A percentile compares a stretch with the other conserved stretches of the same genome.
Conservation (phyloP, 2,797 vertebrate species). For the Lutra lutra region DNA sequence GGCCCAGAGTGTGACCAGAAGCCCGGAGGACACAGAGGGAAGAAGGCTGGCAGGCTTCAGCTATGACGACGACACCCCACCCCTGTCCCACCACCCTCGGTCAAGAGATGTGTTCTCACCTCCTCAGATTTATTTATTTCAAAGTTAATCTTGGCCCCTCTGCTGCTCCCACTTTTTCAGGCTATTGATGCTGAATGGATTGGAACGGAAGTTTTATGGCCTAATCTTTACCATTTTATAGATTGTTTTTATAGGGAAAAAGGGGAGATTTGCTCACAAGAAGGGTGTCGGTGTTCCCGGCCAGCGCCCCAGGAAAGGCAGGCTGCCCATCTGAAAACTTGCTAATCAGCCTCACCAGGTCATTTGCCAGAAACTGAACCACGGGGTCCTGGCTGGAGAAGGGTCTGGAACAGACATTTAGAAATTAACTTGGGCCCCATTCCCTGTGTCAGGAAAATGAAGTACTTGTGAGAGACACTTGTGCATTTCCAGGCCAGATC, state of each 20-base stretch:
- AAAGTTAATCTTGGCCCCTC: constrained; percentile 77
- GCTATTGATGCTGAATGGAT: constrained; percentile 84
- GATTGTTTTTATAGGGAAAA: constrained; percentile 78
- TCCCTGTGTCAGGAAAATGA: constrained; percentile 66
- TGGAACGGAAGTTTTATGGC: constrained; percentile 84
- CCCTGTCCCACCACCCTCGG: not conserved
- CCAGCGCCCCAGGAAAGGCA: constrained; percentile 27
- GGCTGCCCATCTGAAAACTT: constrained; percentile 78
- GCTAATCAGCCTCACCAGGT: not conserved
- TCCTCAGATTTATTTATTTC: constrained; percentile 73
- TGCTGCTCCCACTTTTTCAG: constrained; percentile 84
- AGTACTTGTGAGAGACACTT: constrained; percentile 77
- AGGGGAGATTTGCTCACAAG: constrained; percentile 52
- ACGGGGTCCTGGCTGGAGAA: constrained; percentile 12
- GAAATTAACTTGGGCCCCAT: constrained; percentile 76
- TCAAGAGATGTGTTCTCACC: constrained; percentile 25
- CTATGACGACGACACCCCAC: not conserved
- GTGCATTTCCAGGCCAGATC: constrained; percentile 61
- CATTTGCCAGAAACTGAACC: constrained; percentile 50
- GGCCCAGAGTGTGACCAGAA: not conserved
- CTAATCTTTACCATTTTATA: constrained; percentile 85
- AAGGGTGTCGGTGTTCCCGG: constrained; percentile 38
- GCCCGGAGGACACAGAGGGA: not conserved
- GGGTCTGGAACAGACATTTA: constrained; percentile 54
- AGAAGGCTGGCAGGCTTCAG: not conserved